Evolutionary conservation across 2,113 vertebrate genomes (phyloP), one percentile per base, ranked within the genome.

Genomic region (Epinephelus lanceolatus): DNA sequence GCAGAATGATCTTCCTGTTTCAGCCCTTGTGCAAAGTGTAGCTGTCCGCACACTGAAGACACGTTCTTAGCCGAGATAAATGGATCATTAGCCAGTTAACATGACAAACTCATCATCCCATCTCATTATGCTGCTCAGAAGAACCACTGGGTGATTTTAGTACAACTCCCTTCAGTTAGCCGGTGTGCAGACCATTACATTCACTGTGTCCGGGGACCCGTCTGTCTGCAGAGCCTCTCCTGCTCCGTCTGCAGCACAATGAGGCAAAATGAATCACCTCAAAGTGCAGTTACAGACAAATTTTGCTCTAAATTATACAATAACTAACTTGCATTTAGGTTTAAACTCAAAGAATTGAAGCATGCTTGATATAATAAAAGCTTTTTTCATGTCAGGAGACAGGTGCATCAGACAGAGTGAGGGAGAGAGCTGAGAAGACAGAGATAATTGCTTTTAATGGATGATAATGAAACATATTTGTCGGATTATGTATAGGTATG

Each of bases 341-440:
- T 70, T 55, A 2, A n/a, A 37, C 37, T 55, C 55, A 37, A 55
- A 37, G 51, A 40, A 55, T 15, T 33, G 30, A 70, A 55, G 51
- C 51, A 37, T 40, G 70, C 40, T 4, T 45, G 37, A 72, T 45
- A 27, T 9, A 72, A 27, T 72, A 57, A 72, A 71, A 69, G 62
- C 62, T 66, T 73, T 37, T 61, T 27, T 55, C 25, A 33, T 69
- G 49, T 84, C 21, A 62, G 40, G 69, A 40, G 57, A 84, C 42
- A 47, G 55, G 47, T 68, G n/a, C 10, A 9, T 61, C 55, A 56
- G 68, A 52, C 51, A 25, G 57, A 33, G 42, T 51, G 68, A 71
- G 47, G 61, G 72, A 55, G 51, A 30, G 68, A 55, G 51, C 72
- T 45, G 40, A 37, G 11, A 49, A 42, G 63, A n/a, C 3, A 30